Conservation (phyloP, 2,113 vertebrate species). For the Peromyscus maniculatus region DNA sequence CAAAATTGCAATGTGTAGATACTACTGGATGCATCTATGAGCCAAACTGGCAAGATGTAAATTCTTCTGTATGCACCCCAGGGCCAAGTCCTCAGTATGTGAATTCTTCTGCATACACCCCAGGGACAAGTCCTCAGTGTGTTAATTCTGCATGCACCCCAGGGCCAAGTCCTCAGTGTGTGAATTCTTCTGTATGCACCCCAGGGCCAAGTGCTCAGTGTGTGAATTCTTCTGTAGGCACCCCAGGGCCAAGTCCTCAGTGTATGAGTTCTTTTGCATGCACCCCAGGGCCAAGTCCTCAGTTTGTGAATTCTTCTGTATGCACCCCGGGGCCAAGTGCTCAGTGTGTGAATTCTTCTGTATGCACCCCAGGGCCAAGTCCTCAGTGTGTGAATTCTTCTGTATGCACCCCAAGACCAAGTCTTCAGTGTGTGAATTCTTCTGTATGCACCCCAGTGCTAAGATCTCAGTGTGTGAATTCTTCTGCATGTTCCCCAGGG, state of each 20-base stretch:
- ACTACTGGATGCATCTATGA: background rate
- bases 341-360: background rate
- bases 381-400: background rate
- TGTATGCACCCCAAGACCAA: background rate
- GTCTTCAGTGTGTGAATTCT: constrained; percentile 48
- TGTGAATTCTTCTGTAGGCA: background rate
- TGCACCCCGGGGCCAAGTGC: background rate
- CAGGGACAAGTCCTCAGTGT: background rate
- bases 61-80: background rate
- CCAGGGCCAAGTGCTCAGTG: background rate
- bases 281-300: background rate
- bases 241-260: background rate
- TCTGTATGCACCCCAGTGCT: background rate
- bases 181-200: background rate
- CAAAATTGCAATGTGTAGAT: background rate
- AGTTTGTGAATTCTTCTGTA: background rate
- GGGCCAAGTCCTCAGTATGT: background rate
- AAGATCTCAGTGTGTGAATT: constrained; percentile 43
- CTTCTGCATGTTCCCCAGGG: background rate
- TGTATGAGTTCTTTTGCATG: background rate
- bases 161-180: too few relatives aligned
- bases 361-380: background rate
- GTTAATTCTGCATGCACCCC: background rate
- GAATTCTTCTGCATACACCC: background rate
- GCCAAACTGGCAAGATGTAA: background rate